Evolutionary conservation across 2,797 vertebrate species (phyloP).

Genomic region (Malacoctenus gilli): DNA sequence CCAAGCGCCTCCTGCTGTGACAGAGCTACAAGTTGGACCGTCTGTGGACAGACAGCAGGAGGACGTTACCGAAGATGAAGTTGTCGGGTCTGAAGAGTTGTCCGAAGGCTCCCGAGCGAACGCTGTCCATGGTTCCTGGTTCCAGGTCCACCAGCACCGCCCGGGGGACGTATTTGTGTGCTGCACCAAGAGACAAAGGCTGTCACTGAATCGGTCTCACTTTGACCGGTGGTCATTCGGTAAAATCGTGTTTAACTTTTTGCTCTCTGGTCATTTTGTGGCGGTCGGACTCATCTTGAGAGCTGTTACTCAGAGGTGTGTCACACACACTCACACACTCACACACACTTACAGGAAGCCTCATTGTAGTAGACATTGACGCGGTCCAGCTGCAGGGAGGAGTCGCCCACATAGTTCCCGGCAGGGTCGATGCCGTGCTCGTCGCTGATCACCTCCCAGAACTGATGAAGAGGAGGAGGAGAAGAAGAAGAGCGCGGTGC

Average conservation of each 20-base stretch:
- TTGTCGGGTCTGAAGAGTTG: slow-evolving; percentile 86
- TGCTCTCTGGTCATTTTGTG: no score
- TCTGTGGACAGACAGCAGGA: neutral
- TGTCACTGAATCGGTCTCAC: neutral
- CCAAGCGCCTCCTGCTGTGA: no score
- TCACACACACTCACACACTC: slow-evolving; percentile 1
- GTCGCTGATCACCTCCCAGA: slow-evolving; percentile 96
- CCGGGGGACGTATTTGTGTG: slow-evolving; percentile 84
- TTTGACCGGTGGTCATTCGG: no score
- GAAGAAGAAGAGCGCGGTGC: neutral
- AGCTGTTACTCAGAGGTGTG: no score
- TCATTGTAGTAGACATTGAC: slow-evolving; percentile 95
- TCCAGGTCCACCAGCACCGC: slow-evolving; percentile 84
- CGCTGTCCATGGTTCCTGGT: slow-evolving; percentile 86
- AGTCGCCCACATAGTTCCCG: slow-evolving; percentile 91
- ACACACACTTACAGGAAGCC: slow-evolving; percentile 87
- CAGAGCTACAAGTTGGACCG: no score
- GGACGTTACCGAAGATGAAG: slow-evolving; percentile 82
- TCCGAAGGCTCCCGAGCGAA: slow-evolving; percentile 83
- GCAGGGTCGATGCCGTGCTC: slow-evolving; percentile 92
- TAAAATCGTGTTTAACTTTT: no score
- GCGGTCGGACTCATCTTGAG: no score
- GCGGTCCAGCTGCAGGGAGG: slow-evolving; percentile 89
- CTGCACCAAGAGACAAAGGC: slow-evolving; percentile 57
- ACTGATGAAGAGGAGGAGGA: slow-evolving; percentile 70